Conservation (phyloP, 1,140 invertebrate species). For the Lamellibrachia luymesi region DNA sequence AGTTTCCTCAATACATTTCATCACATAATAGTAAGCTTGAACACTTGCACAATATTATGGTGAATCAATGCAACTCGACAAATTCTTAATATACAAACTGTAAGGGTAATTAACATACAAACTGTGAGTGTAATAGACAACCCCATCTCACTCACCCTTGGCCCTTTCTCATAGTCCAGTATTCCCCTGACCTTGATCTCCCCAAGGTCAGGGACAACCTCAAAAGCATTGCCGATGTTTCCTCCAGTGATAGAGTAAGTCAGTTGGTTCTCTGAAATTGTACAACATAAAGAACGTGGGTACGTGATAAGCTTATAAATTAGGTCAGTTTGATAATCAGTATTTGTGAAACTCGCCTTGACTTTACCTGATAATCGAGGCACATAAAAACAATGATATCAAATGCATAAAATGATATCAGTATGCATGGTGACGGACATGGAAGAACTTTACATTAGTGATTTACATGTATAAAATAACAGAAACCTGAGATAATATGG, state of each 20-base stretch:
- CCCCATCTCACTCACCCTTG: constrained; percentile 75
- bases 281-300: neutral
- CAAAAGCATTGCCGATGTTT: constrained; percentile 95
- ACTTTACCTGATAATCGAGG: neutral
- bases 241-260: constrained; percentile 98
- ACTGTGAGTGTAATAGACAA: neutral
- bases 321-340: neutral
- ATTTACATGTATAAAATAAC: neutral
- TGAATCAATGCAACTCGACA: neutral
- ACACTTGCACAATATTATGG: neutral
- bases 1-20: neutral
- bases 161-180: constrained; percentile 77
- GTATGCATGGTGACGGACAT: neutral
- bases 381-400: neutral
- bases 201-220: constrained; percentile 94
- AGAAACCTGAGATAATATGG: neutral
- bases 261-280: constrained; percentile 83
- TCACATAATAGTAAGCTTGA: neutral
- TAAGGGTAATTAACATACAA: too few species aligned
- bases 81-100: neutral
- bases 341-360: neutral
- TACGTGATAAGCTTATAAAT: neutral
- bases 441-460: neutral
- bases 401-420: neutral
- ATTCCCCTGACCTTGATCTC: constrained; percentile 94